These are phyloP conservation scores for Brienomyrus brachyistius DNA, from an alignment of 2,113 vertebrate genomes.

Conservation along the genomic window DNA sequence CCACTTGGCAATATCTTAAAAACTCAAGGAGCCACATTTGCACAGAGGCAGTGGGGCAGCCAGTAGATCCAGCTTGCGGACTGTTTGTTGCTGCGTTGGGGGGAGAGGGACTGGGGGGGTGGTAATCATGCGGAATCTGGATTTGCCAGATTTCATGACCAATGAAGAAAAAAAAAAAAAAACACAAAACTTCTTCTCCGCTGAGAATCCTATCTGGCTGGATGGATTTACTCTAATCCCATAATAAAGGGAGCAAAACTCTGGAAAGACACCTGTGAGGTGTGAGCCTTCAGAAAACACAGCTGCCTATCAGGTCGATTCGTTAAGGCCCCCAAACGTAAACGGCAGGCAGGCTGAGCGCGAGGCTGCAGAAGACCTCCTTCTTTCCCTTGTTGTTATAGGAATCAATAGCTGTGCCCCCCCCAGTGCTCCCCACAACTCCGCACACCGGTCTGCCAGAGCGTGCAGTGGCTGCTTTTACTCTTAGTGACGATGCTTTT, in stretches of 20 bases:
- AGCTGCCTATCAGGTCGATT: constrained; percentile 45
- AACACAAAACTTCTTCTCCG: constrained; percentile 30
- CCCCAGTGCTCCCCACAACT: neutral
- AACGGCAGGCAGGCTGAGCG: constrained; percentile 34
- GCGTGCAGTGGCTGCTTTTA: constrained; percentile 25
- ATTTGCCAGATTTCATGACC: constrained; percentile 18
- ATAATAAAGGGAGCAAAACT: constrained; percentile 40
- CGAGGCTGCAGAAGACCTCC: constrained; percentile 27
- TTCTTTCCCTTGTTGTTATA: constrained; percentile 32
- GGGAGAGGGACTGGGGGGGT: neutral
- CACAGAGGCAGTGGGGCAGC: constrained; percentile 14
- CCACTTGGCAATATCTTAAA: constrained; percentile 37
- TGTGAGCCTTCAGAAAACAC: constrained; percentile 45
- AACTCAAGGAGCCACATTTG: constrained; percentile 33
- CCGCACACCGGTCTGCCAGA: neutral
- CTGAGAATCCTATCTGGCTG: constrained; percentile 42
- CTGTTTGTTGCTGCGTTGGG: neutral
- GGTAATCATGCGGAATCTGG: constrained; percentile 13
- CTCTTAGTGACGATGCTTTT: constrained; percentile 21
- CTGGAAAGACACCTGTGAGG: constrained; percentile 43
- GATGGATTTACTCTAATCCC: constrained; percentile 47
- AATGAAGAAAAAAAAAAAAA: constrained; percentile 22
- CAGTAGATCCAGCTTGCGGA: constrained; percentile 31
- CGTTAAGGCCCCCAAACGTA: constrained; percentile 37
- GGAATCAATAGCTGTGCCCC: constrained; percentile 29